Percentiles rank a stretch among this genome's conserved stretches.
phyloP scores from a whole-genome alignment of 2,113 vertebrate genomes.

The Oreochromis niloticus region DNA sequence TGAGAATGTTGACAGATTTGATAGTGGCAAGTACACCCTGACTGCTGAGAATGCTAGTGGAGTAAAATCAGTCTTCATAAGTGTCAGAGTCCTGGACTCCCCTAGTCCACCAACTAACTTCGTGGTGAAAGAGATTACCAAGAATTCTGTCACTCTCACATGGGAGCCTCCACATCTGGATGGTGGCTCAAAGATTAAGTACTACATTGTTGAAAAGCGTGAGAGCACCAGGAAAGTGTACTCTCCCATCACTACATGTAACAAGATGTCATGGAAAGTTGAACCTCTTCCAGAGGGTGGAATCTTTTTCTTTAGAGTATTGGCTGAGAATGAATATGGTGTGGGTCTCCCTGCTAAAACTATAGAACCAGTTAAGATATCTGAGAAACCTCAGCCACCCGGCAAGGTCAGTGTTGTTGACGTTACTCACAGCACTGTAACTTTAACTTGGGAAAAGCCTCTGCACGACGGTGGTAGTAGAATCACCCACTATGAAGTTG shows the following conservation, averaged over 20 bases:
- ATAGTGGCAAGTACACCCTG: constrained; percentile 92
- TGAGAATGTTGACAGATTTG: constrained; percentile 94
- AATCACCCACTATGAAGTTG: constrained; percentile 90
- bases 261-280: constrained; percentile 91
- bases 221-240: constrained; percentile 96
- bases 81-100: constrained; percentile 91
- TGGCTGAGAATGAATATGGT: constrained; percentile 94
- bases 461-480: constrained; percentile 94
- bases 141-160: constrained; percentile 87
- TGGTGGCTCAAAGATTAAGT: constrained; percentile 94
- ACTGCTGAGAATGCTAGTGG: constrained; percentile 92
- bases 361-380: constrained; percentile 86
- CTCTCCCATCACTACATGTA: constrained; percentile 88
- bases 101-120: constrained; percentile 91
- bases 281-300: constrained; percentile 90
- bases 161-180: constrained; percentile 95
- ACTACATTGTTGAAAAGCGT: constrained; percentile 95
- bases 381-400: constrained; percentile 95
- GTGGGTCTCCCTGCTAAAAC: constrained; percentile 88
- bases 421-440: constrained; percentile 86
- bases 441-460: constrained; percentile 90
- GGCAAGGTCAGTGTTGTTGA: constrained; percentile 93
- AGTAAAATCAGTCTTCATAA: constrained; percentile 92
- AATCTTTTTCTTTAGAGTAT: constrained; percentile 91
- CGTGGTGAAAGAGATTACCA: constrained; percentile 89